These are phyloP conservation scores for Bubo blakistoni DNA, from an alignment of 2,113 vertebrate genomes.

Conservation along the genomic window DNA sequence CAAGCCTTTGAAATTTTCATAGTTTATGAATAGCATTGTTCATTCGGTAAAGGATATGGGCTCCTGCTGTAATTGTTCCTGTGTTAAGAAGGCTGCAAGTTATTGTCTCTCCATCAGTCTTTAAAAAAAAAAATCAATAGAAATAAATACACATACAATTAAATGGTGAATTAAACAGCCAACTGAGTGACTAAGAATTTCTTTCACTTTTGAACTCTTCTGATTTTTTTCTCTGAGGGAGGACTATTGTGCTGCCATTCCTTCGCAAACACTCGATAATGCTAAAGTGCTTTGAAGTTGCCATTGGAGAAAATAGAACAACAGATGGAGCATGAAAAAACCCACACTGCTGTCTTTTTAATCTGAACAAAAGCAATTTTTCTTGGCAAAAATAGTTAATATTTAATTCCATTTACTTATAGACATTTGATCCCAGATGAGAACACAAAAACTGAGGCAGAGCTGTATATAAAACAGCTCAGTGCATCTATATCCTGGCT, in stretches of 20 bases:
- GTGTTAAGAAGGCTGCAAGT: slow-evolving; percentile 43
- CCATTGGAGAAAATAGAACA: slow-evolving; percentile 39
- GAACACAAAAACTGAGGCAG: neutral
- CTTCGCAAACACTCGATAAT: slow-evolving; percentile 1
- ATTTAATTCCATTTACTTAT: slow-evolving; percentile 60
- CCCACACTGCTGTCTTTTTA: slow-evolving; percentile 5
- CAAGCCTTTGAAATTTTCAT: slow-evolving; percentile 73
- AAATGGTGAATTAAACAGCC: slow-evolving; percentile 61
- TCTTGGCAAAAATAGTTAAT: slow-evolving; percentile 46
- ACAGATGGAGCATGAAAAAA: slow-evolving; percentile 45
- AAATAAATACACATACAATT: slow-evolving; percentile 70
- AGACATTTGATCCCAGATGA: slow-evolving; percentile 2
- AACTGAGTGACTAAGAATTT: slow-evolving; percentile 15
- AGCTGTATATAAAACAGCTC: neutral
- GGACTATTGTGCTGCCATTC: slow-evolving; percentile 25
- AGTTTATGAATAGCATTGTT: slow-evolving; percentile 73
- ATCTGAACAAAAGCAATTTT: slow-evolving; percentile 46
- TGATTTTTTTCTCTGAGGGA: neutral
- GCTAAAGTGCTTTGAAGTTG: slow-evolving; percentile 58
- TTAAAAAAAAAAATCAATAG: slow-evolving; percentile 54
- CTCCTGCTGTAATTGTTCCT: slow-evolving; percentile 66
- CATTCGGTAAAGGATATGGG: slow-evolving; percentile 59
- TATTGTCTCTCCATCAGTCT: slow-evolving; percentile 54
- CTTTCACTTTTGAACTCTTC: slow-evolving; percentile 52
- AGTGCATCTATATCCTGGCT: neutral